Percentiles rank a stretch among this genome's conserved stretches.
Evolutionary conservation across 2,113 vertebrate genomes (phyloP).

Genomic region (Grus americana): DNA sequence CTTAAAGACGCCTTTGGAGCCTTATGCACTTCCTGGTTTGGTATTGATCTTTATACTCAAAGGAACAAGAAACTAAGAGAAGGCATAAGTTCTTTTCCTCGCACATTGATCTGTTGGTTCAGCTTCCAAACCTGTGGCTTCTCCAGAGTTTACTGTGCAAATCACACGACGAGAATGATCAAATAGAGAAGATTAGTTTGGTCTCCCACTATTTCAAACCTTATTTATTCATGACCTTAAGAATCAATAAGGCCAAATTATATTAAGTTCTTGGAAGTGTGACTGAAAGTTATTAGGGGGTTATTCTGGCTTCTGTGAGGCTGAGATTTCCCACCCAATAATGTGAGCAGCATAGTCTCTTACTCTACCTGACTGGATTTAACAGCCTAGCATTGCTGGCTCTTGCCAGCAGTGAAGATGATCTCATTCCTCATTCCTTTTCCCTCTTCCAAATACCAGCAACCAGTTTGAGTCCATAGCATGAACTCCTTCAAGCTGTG

Average conservation of each 20-base stretch:
- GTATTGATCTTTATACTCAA: not conserved
- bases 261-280: not conserved
- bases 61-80: not conserved
- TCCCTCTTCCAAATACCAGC: not conserved
- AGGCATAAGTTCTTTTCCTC: not conserved
- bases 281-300: not conserved
- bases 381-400: not conserved
- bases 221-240: not conserved
- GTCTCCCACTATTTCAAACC: not conserved
- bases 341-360: not conserved
- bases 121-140: not conserved
- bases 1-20: not conserved
- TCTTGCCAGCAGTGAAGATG: not conserved
- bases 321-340: not conserved
- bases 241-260: not conserved
- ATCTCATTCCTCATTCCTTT: not conserved
- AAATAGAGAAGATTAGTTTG: not conserved
- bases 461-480: not conserved
- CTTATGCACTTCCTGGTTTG: not conserved
- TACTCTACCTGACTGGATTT: not conserved
- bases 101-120: not conserved
- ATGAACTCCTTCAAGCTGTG: not conserved
- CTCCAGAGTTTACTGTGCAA: not conserved
- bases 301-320: not conserved
- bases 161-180: not conserved